phyloP scores from a whole-genome alignment of 35 echinoderm and acorn worm species.

The Patiria miniata region DNA sequence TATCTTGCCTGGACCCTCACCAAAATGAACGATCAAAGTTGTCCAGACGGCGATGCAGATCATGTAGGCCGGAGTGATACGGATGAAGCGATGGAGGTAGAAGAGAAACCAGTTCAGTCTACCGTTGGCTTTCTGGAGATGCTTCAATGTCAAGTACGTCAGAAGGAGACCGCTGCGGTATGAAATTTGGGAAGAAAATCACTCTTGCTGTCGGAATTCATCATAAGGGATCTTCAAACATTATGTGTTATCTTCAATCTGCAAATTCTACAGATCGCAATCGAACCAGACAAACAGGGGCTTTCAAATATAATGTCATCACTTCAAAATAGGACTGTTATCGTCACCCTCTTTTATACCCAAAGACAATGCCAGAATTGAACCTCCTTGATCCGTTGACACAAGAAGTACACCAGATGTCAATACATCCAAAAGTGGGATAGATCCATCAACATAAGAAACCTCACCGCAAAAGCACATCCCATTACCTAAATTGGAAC shows the following conservation, averaged over 20 bases:
- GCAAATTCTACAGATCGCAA: too few relatives aligned
- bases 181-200: neutral
- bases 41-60: constrained; percentile 65
- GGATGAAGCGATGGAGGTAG: constrained; percentile 90
- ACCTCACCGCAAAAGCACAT: too few relatives aligned
- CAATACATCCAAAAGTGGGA: neutral
- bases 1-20: constrained; percentile 25
- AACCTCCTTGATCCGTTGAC: neutral
- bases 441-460: neutral
- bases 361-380: neutral
- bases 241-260: too few relatives aligned
- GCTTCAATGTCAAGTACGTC: constrained; percentile 77
- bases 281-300: neutral
- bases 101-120: constrained; percentile 75
- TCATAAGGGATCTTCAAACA: too few relatives aligned
- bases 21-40: constrained; percentile 49
- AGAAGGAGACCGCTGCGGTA: constrained; percentile 76
- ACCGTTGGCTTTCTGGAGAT: constrained; percentile 49
- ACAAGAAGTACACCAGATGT: neutral
- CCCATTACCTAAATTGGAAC: too few relatives aligned
- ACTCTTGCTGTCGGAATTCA: too few relatives aligned
- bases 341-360: neutral
- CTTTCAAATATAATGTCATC: neutral
- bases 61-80: constrained; percentile 83
- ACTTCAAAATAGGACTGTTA: neutral